phyloP scores from a whole-genome alignment of 2,888 invertebrate genomes.

The Selenia dentaria region DNA sequence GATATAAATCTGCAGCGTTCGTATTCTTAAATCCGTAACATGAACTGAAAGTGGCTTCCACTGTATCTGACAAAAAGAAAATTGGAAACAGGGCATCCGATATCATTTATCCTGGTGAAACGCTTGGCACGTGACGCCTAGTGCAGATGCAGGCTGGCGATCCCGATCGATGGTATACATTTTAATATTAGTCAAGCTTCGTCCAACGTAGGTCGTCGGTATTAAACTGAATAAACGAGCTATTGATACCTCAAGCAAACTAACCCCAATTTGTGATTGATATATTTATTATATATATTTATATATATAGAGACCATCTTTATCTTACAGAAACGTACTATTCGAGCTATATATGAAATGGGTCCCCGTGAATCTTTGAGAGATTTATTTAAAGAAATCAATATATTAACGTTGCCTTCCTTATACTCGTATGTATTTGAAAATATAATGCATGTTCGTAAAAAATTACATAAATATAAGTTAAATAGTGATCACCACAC shows the following conservation, averaged over 20 bases:
- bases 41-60: constrained; percentile 22
- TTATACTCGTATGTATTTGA: too few relatives aligned
- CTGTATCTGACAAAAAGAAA: constrained; percentile 42
- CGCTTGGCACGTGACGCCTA: constrained; percentile 49
- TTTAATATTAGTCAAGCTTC: constrained; percentile 56
- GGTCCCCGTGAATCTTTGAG: too few relatives aligned
- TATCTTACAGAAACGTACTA: too few relatives aligned
- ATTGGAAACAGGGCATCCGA: constrained; percentile 37
- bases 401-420: too few relatives aligned
- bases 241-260: not conserved
- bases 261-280: not conserved
- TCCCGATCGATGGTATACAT: constrained; percentile 65
- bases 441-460: too few relatives aligned
- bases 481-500: too few relatives aligned
- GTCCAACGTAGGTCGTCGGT: constrained; percentile 11
- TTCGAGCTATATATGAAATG: too few relatives aligned
- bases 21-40: constrained; percentile 21
- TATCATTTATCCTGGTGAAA: constrained; percentile 51
- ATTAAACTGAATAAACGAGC: constrained; percentile 16
- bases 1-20: constrained; percentile 19
- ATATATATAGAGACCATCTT: too few relatives aligned
- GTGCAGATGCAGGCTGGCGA: constrained; percentile 56
- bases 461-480: too few relatives aligned
- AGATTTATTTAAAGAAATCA: too few relatives aligned
- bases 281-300: too few relatives aligned